Percentiles rank a stretch among this genome's conserved stretches.
Evolutionary conservation across 1,140 invertebrate species (phyloP).

Genomic region (Mactra quadrangularis): DNA sequence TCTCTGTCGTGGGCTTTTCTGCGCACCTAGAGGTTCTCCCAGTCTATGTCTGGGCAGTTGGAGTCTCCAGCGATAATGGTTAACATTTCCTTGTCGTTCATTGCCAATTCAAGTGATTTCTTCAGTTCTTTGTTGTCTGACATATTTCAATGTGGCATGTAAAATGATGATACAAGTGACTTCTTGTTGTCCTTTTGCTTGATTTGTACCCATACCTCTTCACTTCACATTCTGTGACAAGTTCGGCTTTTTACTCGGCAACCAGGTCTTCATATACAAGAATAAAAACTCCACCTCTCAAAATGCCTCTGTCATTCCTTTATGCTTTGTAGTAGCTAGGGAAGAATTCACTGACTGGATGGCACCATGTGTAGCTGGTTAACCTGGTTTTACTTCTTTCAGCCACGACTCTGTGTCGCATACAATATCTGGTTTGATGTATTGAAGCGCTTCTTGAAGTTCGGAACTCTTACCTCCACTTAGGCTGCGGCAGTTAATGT

Average conservation of each 20-base stretch:
- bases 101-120: constrained; percentile 43
- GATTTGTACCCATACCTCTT: constrained; percentile 50
- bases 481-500: too few species aligned
- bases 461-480: constrained; percentile 57
- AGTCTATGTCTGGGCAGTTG: constrained; percentile 47
- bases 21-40: constrained; percentile 5
- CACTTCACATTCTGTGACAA: constrained; percentile 59
- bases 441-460: constrained; percentile 45
- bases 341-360: constrained; percentile 63
- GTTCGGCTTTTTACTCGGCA: constrained; percentile 21
- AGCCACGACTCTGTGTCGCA: constrained; percentile 66
- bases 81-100: background rate
- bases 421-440: constrained; percentile 65
- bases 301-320: constrained; percentile 59
- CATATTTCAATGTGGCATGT: constrained; percentile 53
- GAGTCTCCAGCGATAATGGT: too few species aligned
- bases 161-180: constrained; percentile 32
- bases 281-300: constrained; percentile 61
- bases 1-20: constrained; percentile 8
- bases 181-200: constrained; percentile 49
- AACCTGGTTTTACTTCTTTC: constrained; percentile 56
- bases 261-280: constrained; percentile 47
- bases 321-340: constrained; percentile 46
- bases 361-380: constrained; percentile 12
- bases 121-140: constrained; percentile 26